These are phyloP conservation scores for Ennomos fuscantarius DNA, from an alignment of 2,888 invertebrate genomes.

Conservation along the genomic window DNA sequence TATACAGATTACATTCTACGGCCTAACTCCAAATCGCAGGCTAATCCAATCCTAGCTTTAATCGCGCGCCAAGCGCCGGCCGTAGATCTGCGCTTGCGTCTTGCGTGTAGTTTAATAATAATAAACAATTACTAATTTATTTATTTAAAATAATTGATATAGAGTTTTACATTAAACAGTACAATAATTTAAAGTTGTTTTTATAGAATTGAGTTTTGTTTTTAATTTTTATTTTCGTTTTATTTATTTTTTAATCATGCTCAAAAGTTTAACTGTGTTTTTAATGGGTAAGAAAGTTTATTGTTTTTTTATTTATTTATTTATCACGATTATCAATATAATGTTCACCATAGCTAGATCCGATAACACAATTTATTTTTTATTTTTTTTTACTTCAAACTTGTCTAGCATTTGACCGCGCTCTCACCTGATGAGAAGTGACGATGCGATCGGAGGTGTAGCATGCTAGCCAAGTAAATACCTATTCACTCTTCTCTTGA, in stretches of 20 bases:
- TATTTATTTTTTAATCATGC: constrained; percentile 51
- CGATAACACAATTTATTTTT: too few relatives aligned
- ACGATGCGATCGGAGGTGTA: too few relatives aligned
- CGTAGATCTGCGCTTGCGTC: constrained; percentile 48
- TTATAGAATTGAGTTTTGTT: not conserved
- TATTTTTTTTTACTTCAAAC: too few relatives aligned
- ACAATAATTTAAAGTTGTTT: constrained; percentile 27
- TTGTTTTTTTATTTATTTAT: not conserved
- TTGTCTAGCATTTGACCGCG: too few relatives aligned
- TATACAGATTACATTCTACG: constrained; percentile 61
- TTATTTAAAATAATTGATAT: constrained; percentile 25
- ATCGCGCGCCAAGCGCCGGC: constrained; percentile 50
- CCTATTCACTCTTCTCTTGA: too few relatives aligned
- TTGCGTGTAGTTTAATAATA: constrained; percentile 19
- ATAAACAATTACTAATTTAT: constrained; percentile 35
- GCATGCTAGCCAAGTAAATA: too few relatives aligned
- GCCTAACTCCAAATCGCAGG: constrained; percentile 56
- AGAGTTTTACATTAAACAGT: not conserved
- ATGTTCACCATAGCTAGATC: too few relatives aligned
- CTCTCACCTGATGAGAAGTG: too few relatives aligned
- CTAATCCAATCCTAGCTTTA: constrained; percentile 49
- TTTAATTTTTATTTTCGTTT: constrained; percentile 1
- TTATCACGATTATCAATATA: too few relatives aligned
- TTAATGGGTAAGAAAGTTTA: constrained; percentile 17
- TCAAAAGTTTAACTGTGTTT: constrained; percentile 44